phyloP scores from a whole-genome alignment of 2,888 invertebrate genomes.

The Yponomeuta sedellus region DNA sequence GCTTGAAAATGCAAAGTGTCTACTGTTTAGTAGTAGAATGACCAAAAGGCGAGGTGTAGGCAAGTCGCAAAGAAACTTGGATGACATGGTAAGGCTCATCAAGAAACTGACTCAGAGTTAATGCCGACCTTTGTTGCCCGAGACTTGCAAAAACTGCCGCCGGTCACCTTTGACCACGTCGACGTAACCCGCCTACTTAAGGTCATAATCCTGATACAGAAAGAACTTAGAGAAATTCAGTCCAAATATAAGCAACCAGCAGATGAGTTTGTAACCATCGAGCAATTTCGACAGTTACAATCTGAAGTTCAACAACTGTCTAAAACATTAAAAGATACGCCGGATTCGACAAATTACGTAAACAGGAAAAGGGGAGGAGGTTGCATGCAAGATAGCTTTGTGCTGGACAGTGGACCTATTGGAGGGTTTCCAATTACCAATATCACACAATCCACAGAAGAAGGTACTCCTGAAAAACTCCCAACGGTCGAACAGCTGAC shows the following conservation, averaged over 20 bases:
- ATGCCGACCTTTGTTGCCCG: slow-evolving; percentile 22
- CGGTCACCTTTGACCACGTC: slow-evolving; percentile 23
- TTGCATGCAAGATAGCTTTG: slow-evolving; percentile 1
- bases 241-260: neutral
- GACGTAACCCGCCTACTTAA: slow-evolving; percentile 21
- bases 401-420: neutral
- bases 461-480: neutral
- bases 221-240: slow-evolving; percentile 17
- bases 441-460: neutral
- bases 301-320: slow-evolving; percentile 14
- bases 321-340: neutral
- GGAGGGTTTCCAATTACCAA: neutral
- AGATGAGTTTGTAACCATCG: slow-evolving; percentile 15
- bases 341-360: neutral
- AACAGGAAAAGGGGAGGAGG: slow-evolving; percentile 4
- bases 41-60: neutral
- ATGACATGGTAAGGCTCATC: slow-evolving; percentile 1
- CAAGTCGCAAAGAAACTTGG: neutral
- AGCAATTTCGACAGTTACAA: slow-evolving; percentile 16
- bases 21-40: neutral
- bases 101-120: slow-evolving; percentile 21
- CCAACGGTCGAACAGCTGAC: neutral
- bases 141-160: slow-evolving; percentile 22
- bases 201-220: slow-evolving; percentile 18
- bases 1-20: neutral